Conservation (phyloP, 2,797 vertebrate genomes). For the Apogon talboti region DNA sequence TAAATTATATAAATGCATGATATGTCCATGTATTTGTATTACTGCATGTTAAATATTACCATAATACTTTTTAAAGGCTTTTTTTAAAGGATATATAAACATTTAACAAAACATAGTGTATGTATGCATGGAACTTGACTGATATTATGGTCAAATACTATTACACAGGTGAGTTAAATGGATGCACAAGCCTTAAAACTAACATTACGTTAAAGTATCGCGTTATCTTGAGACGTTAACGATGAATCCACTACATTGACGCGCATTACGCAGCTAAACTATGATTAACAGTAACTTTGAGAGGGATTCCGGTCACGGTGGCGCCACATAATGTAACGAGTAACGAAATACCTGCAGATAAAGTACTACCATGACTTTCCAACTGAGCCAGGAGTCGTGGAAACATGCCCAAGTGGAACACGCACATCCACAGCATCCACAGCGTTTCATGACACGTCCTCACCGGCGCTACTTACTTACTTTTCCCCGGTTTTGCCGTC, state of each 20-base stretch:
- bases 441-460: neutral
- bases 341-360: constrained; percentile 12
- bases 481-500: constrained; percentile 17
- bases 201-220: no score
- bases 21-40: no score
- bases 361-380: constrained; percentile 32
- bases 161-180: no score
- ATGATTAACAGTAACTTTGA: constrained; percentile 30
- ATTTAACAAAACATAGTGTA: no score
- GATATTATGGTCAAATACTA: no score
- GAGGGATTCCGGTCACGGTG: neutral
- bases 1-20: no score
- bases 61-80: no score
- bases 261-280: fast-evolving
- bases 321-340: constrained; percentile 29
- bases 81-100: no score
- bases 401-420: neutral
- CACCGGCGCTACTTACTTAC: constrained; percentile 47
- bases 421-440: neutral
- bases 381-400: constrained; percentile 15
- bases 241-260: neutral
- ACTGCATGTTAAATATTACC: no score
- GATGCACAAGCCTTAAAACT: no score
- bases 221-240: no score
- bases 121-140: no score